These are phyloP conservation scores for Pelecanoides urinatrix DNA, from an alignment of 2,113 vertebrate species.

Conservation along the genomic window DNA sequence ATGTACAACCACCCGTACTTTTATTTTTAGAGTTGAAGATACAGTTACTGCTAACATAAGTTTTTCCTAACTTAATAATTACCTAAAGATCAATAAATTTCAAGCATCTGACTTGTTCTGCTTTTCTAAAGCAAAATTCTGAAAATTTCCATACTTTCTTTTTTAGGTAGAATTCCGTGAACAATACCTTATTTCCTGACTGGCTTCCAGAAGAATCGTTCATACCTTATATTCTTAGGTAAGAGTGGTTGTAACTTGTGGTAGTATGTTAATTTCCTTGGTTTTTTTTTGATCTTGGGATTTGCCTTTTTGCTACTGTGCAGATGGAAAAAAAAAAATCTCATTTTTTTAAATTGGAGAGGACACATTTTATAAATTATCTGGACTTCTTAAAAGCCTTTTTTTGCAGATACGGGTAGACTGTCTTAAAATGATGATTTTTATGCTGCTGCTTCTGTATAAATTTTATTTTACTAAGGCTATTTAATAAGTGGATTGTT, in stretches of 20 bases:
- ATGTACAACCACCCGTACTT: constrained; percentile 31
- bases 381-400: background rate
- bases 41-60: background rate
- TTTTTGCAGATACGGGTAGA: background rate
- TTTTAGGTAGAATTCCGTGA: constrained; percentile 63
- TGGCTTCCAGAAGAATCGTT: constrained; percentile 34
- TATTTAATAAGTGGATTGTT: background rate
- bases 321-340: rapidly evolving
- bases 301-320: background rate
- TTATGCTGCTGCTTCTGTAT: background rate
- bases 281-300: background rate
- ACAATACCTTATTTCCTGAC: constrained; percentile 40
- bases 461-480: background rate
- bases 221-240: constrained; percentile 61
- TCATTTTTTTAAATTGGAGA: background rate
- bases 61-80: constrained; percentile 1
- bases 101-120: background rate
- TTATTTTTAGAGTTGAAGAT: constrained; percentile 50
- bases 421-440: background rate
- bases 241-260: constrained; percentile 45
- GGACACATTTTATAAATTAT: background rate
- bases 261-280: background rate
- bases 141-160: background rate
- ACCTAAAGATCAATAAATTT: background rate
- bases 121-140: constrained; percentile 38